These are phyloP conservation scores for Anticlea derivata DNA, from an alignment of 2,888 invertebrate genomes.

Conservation along the genomic window DNA sequence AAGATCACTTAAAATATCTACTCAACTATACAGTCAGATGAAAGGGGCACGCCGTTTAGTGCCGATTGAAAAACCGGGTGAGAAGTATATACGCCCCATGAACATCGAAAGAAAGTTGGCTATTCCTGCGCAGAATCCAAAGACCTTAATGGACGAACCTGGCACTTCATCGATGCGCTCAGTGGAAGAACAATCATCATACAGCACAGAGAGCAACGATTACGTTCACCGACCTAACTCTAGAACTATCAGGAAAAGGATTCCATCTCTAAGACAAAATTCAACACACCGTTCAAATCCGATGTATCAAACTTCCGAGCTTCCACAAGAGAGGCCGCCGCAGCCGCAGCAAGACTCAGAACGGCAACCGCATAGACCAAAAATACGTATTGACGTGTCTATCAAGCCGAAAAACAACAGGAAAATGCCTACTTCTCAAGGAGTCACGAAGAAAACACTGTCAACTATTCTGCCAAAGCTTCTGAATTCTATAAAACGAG, in stretches of 20 bases:
- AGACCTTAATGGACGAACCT: neutral
- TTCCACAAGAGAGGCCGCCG: neutral
- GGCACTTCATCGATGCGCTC: neutral
- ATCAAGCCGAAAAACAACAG: neutral
- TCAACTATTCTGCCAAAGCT: neutral
- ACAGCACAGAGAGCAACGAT: too few relatives aligned
- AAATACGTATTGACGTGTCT: slow-evolving; percentile 1
- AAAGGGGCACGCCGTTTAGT: slow-evolving; percentile 1
- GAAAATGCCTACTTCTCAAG: neutral
- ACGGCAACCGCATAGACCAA: neutral
- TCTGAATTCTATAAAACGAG: neutral
- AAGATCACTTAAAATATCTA: neutral
- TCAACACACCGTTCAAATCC: too few relatives aligned
- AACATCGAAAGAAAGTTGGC: neutral
- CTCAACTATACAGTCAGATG: neutral
- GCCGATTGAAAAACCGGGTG: neutral
- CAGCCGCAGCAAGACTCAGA: neutral
- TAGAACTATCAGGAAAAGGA: neutral
- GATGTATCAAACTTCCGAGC: neutral
- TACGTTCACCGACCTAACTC: neutral
- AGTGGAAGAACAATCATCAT: neutral
- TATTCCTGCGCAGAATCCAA: neutral
- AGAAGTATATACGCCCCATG: neutral
- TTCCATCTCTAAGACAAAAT: neutral
- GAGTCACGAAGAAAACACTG: neutral